A percentile compares a stretch with the other conserved stretches of the same genome.
Conservation (phyloP, 2,113 vertebrate genomes). For the Rhea americana region DNA sequence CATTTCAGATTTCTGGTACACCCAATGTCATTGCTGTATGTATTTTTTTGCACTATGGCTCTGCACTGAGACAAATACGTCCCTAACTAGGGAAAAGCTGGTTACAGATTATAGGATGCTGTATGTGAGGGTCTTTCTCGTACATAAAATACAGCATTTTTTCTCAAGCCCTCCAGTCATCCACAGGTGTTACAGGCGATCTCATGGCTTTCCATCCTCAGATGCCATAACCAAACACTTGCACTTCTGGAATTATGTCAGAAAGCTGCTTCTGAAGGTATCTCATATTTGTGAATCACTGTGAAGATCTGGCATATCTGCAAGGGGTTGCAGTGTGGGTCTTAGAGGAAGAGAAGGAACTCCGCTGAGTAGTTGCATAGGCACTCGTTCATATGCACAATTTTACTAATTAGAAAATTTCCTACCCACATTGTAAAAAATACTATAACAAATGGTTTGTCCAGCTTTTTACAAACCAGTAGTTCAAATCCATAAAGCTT, state of each 20-base stretch:
- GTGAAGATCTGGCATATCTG: neutral
- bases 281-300: neutral
- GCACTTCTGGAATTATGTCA: neutral
- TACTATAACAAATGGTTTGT: neutral
- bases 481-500: neutral
- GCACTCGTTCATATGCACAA: neutral
- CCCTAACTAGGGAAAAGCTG: neutral
- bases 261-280: neutral
- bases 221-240: neutral
- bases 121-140: neutral
- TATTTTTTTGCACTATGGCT: neutral
- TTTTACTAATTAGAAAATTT: neutral
- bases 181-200: accelerated
- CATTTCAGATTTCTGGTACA: neutral
- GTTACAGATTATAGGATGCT: neutral
- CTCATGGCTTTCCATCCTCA: neutral
- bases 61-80: neutral
- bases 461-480: neutral
- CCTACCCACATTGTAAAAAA: neutral
- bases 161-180: neutral
- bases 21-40: neutral
- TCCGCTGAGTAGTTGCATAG: neutral
- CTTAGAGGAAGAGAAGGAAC: neutral
- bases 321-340: neutral
- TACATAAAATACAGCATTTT: neutral